phyloP scores from a whole-genome alignment of 2,113 vertebrate species.

The Pluvianellus socialis region DNA sequence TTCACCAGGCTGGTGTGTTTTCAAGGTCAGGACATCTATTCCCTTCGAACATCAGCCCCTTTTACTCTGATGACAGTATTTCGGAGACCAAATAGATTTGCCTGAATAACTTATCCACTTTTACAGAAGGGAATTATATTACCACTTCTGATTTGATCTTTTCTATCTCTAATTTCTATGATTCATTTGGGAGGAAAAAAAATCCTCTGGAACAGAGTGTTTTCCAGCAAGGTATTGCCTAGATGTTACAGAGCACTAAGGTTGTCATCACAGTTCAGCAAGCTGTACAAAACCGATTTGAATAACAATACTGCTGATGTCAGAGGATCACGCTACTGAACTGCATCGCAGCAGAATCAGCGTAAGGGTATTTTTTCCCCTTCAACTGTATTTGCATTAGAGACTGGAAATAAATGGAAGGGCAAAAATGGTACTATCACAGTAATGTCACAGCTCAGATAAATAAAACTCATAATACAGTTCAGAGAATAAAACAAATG shows the following conservation, averaged over 20 bases:
- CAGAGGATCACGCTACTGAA: not conserved
- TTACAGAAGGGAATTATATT: conserved; percentile 47
- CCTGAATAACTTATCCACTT: conserved; percentile 46
- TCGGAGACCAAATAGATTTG: conserved; percentile 33
- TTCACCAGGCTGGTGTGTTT: not conserved
- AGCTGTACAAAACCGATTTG: not conserved
- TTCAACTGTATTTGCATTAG: not conserved
- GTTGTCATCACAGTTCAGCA: not conserved
- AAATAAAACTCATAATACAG: not conserved
- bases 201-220: not conserved
- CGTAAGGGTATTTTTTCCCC: not conserved
- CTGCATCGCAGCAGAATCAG: not conserved
- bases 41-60: not conserved
- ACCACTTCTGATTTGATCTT: conserved; percentile 15
- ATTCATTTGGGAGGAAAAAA: conserved; percentile 13
- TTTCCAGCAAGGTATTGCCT: conserved; percentile 3
- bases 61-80: not conserved
- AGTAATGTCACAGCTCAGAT: not conserved
- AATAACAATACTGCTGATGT: conserved; percentile 35
- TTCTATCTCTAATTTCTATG: conserved; percentile 18
- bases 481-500: not conserved
- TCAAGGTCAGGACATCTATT: not conserved
- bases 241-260: conserved; percentile 19
- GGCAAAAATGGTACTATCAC: not conserved
- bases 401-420: not conserved